Conservation (phyloP, 2,113 vertebrate genomes). For the Falco punctatus region DNA sequence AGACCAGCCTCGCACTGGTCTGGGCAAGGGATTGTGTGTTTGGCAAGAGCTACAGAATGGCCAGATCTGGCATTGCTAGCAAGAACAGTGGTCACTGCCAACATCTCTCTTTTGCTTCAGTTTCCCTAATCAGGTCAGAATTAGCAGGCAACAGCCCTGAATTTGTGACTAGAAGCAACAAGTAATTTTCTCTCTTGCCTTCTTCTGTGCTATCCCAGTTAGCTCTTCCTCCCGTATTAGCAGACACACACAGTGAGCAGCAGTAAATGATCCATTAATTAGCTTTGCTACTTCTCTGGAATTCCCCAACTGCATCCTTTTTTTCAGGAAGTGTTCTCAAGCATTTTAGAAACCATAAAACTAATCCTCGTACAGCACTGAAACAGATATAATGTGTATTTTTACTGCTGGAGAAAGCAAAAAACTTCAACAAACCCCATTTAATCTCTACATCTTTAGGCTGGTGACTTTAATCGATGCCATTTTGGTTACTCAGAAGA, state of each 20-base stretch:
- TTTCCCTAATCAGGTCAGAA: conserved; percentile 7
- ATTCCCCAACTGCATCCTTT: not conserved
- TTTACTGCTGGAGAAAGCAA: not conserved
- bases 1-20: conserved; percentile 6
- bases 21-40: conserved; percentile 16
- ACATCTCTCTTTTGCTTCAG: not conserved
- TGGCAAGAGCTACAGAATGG: conserved; percentile 21
- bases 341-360: not conserved
- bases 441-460: not conserved
- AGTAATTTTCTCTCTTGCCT: not conserved
- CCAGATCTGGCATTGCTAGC: not conserved
- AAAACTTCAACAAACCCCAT: not conserved
- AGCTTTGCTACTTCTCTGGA: not conserved
- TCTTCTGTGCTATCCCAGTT: not conserved
- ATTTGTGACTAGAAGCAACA: not conserved
- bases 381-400: not conserved
- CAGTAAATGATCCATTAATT: not conserved
- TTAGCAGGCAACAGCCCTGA: not conserved
- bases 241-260: not conserved
- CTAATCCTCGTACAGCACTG: not conserved
- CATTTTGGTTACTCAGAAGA: not conserved
- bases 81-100: conserved; percentile 9
- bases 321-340: not conserved
- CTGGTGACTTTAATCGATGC: not conserved
- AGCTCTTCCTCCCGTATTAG: not conserved